These are phyloP conservation scores for Rhinella marina DNA, from an alignment of 2,797 vertebrate genomes.

Conservation along the genomic window DNA sequence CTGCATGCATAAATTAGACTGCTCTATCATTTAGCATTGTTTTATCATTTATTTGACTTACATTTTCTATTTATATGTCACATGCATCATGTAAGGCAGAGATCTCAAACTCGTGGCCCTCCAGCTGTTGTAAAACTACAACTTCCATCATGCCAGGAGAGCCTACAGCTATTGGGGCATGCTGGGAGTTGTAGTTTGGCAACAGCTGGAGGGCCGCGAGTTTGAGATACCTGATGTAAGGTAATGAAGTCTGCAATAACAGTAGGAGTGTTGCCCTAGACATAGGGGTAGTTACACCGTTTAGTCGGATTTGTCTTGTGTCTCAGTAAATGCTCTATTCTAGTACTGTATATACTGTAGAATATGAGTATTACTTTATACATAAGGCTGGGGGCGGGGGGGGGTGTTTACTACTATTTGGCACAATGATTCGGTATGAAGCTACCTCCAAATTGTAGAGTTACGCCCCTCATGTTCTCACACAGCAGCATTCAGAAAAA, in stretches of 20 bases:
- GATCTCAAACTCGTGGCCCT: too few species aligned
- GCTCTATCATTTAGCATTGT: neutral
- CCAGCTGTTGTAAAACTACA: too few species aligned
- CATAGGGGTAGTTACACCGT: neutral
- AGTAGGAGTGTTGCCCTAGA: constrained; percentile 8
- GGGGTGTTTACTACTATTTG: neutral
- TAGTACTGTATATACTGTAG: too few species aligned
- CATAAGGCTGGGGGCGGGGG: neutral
- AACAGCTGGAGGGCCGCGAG: too few species aligned
- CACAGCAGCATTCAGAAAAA: constrained; percentile 22
- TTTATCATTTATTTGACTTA: neutral
- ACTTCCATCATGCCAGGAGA: too few species aligned
- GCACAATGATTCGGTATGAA: neutral
- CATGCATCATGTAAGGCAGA: neutral
- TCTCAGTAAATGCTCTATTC: neutral
- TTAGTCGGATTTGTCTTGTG: neutral
- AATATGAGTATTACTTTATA: neutral
- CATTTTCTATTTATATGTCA: neutral
- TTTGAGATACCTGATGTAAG: too few species aligned
- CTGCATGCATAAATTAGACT: neutral
- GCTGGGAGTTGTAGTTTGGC: too few species aligned
- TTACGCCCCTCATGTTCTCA: constrained; percentile 19
- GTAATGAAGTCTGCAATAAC: constrained; percentile 13
- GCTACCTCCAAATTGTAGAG: neutral
- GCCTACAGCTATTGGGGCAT: too few species aligned